Conservation (phyloP, 2,113 vertebrate species). For the Nicator chloris region DNA sequence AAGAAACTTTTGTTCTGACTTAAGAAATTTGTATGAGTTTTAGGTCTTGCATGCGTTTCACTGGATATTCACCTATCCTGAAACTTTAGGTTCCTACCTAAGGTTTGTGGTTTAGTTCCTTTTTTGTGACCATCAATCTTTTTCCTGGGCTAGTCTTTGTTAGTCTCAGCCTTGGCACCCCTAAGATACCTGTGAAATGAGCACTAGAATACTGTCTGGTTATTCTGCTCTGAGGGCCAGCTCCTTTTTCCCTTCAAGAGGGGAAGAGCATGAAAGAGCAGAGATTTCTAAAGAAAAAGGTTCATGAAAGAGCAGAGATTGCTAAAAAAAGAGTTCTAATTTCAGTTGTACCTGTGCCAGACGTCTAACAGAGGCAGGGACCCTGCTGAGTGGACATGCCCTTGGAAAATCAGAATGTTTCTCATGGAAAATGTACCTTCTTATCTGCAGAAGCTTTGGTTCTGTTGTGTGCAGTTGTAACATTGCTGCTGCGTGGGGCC, state of each 20-base stretch:
- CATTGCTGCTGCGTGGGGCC: background rate
- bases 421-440: background rate
- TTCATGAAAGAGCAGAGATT: background rate
- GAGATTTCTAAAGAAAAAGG: background rate
- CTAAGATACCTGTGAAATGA: background rate
- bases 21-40: background rate
- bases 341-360: background rate
- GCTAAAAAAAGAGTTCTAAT: background rate
- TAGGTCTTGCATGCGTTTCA: background rate
- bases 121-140: background rate
- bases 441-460: background rate
- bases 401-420: background rate
- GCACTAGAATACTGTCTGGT: background rate
- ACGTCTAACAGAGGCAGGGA: background rate
- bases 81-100: background rate
- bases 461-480: background rate
- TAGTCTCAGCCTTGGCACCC: background rate
- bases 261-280: background rate
- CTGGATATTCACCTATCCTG: background rate
- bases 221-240: background rate
- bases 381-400: background rate
- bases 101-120: background rate
- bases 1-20: background rate
- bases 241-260: background rate
- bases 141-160: background rate